Base-by-base conservation (phyloP, 2,797 vertebrate species). In the Geotrypetes seraphini region DNA sequence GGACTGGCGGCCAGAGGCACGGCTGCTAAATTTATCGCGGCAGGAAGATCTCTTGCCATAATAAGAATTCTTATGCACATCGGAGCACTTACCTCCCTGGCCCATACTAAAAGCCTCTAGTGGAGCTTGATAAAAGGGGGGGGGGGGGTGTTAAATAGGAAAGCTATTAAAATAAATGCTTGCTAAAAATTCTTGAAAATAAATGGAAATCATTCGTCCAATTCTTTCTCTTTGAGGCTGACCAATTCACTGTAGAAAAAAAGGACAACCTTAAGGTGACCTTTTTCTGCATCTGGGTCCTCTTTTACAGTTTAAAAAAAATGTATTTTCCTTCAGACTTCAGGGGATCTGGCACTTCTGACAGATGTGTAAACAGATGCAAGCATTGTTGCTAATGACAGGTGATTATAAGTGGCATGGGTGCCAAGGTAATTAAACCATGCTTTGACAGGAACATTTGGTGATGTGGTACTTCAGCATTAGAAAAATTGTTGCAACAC, bases 351-450 rank as follows among this genome's bases (percentile, higher is more conserved):
- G 59, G 73, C 63, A 31, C 60, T 79, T 73, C 85, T 88, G 88
- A 92, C 92, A 95, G 89, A 91, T 83, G 83, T 73, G 73, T 77
- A 89, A 90, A 85, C 90, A 95, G 90, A 94, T 93, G 89, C 84
- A 77, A 69, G 78, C 83, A 30, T 84, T 79, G 80, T 79, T 70
- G 79, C 86, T 94, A 95, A 96, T 95, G 90, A 86, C 91, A 92
- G 88, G 89, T 94, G 91, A 95, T 96, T 95, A 93, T 88, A 92
- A 90, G 86, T 86, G 83, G 84, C 84, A 41, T 70, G 79, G 64
- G 66, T 88, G 90, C 91, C 89, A 88, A 87, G 85, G 86, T 90
- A 93, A 96, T 95, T 95, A 93, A 90, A 89, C 85, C 74, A 57
- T 71, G 59, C 63, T 81, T 79, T 96, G 91, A 96, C 90, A 92